Evolutionary conservation across 37 sponge, comb jelly and placozoan genomes (phyloP).

Genomic region (Oopsacas minuta): DNA sequence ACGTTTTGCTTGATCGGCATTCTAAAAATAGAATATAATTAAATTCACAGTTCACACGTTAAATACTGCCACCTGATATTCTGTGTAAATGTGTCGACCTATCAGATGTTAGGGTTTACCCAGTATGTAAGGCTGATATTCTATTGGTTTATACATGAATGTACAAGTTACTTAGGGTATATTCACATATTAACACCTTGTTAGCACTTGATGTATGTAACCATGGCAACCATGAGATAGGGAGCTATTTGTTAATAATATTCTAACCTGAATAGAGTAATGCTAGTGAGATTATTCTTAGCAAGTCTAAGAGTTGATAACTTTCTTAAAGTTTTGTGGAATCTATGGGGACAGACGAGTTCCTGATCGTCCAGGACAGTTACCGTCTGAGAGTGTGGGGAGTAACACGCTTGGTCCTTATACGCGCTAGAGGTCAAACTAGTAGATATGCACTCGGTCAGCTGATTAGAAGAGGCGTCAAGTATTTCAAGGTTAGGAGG

Average conservation of each 20-base stretch:
- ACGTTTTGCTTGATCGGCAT: not conserved
- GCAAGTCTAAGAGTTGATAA: conserved; percentile 36
- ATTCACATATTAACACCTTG: too few relatives aligned
- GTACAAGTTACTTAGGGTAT: too few relatives aligned
- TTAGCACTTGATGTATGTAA: too few relatives aligned
- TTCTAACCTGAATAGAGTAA: conserved; percentile 37
- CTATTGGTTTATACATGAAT: too few relatives aligned
- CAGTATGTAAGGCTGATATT: too few relatives aligned
- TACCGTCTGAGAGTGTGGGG: not conserved
- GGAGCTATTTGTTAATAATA: too few relatives aligned
- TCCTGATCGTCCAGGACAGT: not conserved
- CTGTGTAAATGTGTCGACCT: too few relatives aligned
- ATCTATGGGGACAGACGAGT: conserved; percentile 36
- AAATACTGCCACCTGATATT: too few relatives aligned
- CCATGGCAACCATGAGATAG: too few relatives aligned
- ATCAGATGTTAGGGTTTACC: too few relatives aligned
- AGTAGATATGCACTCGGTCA: conserved; percentile 34
- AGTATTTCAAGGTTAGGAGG: conserved; percentile 45
- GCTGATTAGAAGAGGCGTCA: conserved; percentile 42
- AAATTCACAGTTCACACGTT: too few relatives aligned
- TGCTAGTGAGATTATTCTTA: conserved; percentile 36
- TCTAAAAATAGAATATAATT: too few relatives aligned
- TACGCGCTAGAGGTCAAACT: not conserved
- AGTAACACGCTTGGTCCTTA: not conserved
- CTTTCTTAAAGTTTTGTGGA: conserved; percentile 39